phyloP scores from a whole-genome alignment of 1,140 invertebrate genomes.

The Drosophila sturtevanti region DNA sequence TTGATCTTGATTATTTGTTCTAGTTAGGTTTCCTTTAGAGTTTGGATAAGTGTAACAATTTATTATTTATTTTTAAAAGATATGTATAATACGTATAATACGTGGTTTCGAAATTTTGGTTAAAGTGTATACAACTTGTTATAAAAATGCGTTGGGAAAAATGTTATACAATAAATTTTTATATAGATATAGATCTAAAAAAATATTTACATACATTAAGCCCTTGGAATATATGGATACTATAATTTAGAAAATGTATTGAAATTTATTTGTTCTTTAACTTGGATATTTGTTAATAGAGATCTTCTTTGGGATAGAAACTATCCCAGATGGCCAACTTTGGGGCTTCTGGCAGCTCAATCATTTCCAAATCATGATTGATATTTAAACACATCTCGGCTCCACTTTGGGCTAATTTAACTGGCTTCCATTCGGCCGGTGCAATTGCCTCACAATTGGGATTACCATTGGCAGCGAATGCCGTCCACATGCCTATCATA shows the following conservation, averaged over 20 bases:
- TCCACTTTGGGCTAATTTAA: conserved; percentile 10
- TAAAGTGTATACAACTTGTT: too few relatives aligned
- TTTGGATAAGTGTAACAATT: too few relatives aligned
- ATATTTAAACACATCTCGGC: conserved; percentile 79
- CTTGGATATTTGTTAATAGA: conserved; percentile 29
- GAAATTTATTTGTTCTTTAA: not conserved
- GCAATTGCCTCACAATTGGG: conserved; percentile 59
- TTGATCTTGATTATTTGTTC: too few relatives aligned
- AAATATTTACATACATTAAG: not conserved
- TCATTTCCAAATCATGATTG: conserved; percentile 62
- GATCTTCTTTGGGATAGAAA: conserved; percentile 47
- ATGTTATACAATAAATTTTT: not conserved
- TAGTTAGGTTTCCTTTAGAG: too few relatives aligned
- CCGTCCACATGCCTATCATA: conserved; percentile 80
- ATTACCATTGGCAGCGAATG: conserved; percentile 79
- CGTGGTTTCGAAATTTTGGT: too few relatives aligned
- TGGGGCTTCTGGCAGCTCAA: conserved; percentile 75
- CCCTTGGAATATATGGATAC: not conserved
- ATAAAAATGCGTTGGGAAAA: too few relatives aligned
- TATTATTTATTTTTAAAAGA: too few relatives aligned
- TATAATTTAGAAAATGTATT: not conserved
- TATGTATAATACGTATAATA: too few relatives aligned
- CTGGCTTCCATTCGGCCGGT: conserved; percentile 43
- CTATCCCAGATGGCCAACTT: conserved; percentile 81
- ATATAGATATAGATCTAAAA: not conserved